These are phyloP conservation scores for Eupithecia subfuscata DNA, from an alignment of 2,888 invertebrate genomes.

Conservation along the genomic window DNA sequence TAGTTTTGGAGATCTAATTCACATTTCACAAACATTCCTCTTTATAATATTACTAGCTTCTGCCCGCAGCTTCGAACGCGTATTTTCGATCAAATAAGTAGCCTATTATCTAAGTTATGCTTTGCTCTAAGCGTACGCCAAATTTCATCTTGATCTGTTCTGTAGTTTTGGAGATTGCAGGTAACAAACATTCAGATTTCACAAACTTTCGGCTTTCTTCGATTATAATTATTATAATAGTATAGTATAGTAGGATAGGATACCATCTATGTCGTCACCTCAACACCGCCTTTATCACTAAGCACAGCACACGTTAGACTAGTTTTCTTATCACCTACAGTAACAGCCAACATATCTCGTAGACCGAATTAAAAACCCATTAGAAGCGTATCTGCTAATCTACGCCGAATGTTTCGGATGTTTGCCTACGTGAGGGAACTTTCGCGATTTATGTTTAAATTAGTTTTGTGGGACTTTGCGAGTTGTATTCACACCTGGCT, in stretches of 20 bases:
- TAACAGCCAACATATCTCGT: constrained; percentile 48
- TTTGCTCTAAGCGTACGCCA: no score
- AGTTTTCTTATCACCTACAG: constrained; percentile 45
- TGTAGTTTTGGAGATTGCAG: no score
- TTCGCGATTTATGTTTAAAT: constrained; percentile 30
- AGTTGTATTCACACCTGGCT: constrained; percentile 8
- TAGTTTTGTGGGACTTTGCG: constrained; percentile 12
- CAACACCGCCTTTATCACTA: constrained; percentile 6
- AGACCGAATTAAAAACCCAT: constrained; percentile 73
- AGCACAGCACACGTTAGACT: constrained; percentile 47
- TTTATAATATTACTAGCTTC: no score
- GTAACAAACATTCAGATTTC: no score
- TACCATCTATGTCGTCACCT: neutral
- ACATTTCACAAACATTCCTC: no score
- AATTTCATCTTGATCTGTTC: no score
- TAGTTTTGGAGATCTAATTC: no score
- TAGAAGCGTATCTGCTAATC: constrained; percentile 50
- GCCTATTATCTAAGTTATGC: no score
- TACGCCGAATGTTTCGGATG: constrained; percentile 24
- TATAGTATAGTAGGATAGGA: neutral
- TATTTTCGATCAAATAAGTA: no score
- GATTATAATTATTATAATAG: no score
- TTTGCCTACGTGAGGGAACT: constrained; percentile 37
- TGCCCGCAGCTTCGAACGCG: no score
- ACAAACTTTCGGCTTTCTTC: no score